Percentiles rank a stretch among this genome's conserved stretches.
phyloP scores from a whole-genome alignment of 2,113 vertebrate species.

The Petaurus breviceps region DNA sequence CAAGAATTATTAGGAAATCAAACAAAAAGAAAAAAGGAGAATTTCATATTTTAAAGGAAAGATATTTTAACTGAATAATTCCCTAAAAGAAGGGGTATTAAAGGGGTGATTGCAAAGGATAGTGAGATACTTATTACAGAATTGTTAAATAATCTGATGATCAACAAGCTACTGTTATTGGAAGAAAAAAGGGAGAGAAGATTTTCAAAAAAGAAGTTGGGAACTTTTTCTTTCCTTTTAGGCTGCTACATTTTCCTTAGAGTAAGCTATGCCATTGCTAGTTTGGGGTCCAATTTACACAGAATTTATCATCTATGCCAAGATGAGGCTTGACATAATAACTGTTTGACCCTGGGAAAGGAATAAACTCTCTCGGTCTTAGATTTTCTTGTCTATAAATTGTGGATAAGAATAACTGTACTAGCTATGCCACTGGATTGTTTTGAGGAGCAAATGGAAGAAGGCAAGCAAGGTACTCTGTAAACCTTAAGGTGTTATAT shows the following conservation, averaged over 20 bases:
- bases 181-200: neutral
- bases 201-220: conserved; percentile 15
- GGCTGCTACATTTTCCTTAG: neutral
- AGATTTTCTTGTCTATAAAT: neutral
- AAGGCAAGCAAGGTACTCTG: neutral
- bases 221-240: neutral
- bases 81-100: neutral
- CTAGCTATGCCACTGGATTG: neutral
- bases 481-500: neutral
- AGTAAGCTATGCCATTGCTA: neutral
- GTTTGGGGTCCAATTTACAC: neutral
- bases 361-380: neutral
- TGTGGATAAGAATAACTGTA: neutral
- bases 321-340: neutral
- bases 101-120: neutral
- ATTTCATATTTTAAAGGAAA: neutral
- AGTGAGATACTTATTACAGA: neutral
- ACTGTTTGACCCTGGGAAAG: neutral
- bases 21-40: neutral
- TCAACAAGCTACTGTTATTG: neutral
- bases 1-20: neutral
- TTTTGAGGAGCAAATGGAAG: conserved; percentile 27
- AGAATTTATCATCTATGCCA: neutral
- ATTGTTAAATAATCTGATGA: neutral
- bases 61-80: neutral